Evolutionary conservation across 2,888 invertebrate genomes (phyloP).

Genomic region (Agonopterix arenella): DNA sequence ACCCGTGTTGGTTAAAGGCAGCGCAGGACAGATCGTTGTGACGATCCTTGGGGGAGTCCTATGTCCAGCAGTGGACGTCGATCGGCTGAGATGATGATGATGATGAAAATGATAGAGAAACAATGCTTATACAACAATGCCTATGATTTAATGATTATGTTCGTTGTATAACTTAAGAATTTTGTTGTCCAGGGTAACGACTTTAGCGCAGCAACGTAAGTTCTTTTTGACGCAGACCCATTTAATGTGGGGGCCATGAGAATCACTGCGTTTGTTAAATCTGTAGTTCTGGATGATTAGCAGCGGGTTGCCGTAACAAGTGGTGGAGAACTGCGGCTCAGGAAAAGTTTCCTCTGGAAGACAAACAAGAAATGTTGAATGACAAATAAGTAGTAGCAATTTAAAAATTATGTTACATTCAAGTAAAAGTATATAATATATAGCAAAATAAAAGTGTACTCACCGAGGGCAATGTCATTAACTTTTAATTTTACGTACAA

Average conservation of each 20-base stretch:
- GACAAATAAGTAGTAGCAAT: no score
- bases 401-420: no score
- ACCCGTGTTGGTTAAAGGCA: no score
- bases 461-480: no score
- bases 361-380: no score
- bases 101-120: background rate
- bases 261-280: slow-evolving; percentile 38
- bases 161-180: slow-evolving; percentile 29
- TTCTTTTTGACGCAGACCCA: slow-evolving; percentile 41
- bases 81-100: no score
- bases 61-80: no score
- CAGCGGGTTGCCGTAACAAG: slow-evolving; percentile 35
- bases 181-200: slow-evolving; percentile 23
- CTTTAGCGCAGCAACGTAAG: slow-evolving; percentile 32
- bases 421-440: no score
- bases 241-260: slow-evolving; percentile 22
- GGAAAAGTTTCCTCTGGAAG: background rate
- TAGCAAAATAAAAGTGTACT: no score
- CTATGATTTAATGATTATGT: slow-evolving; percentile 28
- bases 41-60: no score
- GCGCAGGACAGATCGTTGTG: no score
- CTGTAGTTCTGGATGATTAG: slow-evolving; percentile 30
- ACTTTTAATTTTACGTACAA: no score
- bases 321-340: slow-evolving; percentile 25
- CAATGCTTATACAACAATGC: background rate